Base-by-base conservation (phyloP, 2,797 vertebrate species). In the Rhinella marina region DNA sequence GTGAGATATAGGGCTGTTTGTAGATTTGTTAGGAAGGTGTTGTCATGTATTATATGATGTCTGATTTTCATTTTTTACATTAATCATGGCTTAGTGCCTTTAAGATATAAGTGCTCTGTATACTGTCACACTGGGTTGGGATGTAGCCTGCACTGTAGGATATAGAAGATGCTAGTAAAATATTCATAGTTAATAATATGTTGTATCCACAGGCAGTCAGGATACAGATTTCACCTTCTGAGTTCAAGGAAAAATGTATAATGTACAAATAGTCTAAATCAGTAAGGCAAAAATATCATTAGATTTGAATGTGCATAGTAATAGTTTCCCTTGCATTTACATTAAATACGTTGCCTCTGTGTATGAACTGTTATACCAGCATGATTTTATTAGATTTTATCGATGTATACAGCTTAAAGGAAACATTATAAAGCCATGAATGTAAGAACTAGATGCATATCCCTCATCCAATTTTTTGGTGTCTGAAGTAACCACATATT, bases 121-220 rank as follows among this genome's bases (percentile, higher is more conserved):
- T 81, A 21, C 29, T 23, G 14, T 57, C 77, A 57, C 77, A 57
- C 54, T 79, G 25, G 17, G 54, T 14, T 41, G 1, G 21, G 79
- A n/a, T 62, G 32, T 81, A 41, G 29, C 19, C 19, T 81, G 56
- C n/a, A 23, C 32, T 13, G 29, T 62, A 48, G 19, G 16, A 21
- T 13, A 62, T 81, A 61, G 16, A 62, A 62, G 21, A 23, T 41
- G 32, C 41, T 32, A 61, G 78, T 81, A 81, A 62, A 64, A 81
- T 81, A 81, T 81, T 81, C 19, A 81, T 81, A 12, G 78, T 4
- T 61, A 64, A 62, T 81, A 81, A 81, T 81, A 80, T 61, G 29
- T 62, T 59, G 21, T 16, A 54, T 32, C 78, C 59, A 61, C 19
- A 12, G 78, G 27, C 79, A 81, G 29, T 23, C 79, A 81, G 57